These are phyloP conservation scores for Catharus fuscescens DNA, from an alignment of 2,113 vertebrate species.

Conservation along the genomic window DNA sequence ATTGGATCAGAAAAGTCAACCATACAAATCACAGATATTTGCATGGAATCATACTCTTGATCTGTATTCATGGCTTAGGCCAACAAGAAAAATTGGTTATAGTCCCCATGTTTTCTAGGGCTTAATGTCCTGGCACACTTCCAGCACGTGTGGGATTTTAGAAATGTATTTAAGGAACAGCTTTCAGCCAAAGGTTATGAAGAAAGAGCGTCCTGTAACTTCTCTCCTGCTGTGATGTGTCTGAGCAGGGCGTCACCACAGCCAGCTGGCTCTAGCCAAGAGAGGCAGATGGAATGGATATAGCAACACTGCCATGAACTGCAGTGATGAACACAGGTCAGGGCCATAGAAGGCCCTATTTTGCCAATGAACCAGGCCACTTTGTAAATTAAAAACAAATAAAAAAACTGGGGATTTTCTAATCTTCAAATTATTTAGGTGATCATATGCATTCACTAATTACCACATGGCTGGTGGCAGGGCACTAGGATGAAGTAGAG, in stretches of 20 bases:
- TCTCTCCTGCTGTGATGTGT: neutral
- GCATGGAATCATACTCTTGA: neutral
- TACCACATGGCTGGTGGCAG: neutral
- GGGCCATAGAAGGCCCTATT: neutral
- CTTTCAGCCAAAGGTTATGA: neutral
- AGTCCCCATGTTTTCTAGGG: neutral
- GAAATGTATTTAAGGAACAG: neutral
- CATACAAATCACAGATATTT: neutral
- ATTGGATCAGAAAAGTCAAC: neutral
- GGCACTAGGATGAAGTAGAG: neutral
- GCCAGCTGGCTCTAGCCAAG: neutral
- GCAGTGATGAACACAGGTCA: neutral
- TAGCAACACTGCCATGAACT: rapidly evolving
- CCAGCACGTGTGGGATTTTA: neutral
- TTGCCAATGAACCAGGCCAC: neutral
- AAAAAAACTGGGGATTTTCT: neutral
- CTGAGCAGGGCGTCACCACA: neutral
- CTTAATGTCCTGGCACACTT: neutral
- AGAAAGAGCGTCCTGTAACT: neutral
- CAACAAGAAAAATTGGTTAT: neutral
- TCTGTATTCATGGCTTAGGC: neutral
- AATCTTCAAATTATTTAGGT: neutral
- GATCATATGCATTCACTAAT: neutral
- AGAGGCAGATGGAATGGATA: neutral
- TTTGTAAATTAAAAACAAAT: neutral